Base-by-base conservation (phyloP, 2,113 vertebrate species). In the Nettapus auritus region DNA sequence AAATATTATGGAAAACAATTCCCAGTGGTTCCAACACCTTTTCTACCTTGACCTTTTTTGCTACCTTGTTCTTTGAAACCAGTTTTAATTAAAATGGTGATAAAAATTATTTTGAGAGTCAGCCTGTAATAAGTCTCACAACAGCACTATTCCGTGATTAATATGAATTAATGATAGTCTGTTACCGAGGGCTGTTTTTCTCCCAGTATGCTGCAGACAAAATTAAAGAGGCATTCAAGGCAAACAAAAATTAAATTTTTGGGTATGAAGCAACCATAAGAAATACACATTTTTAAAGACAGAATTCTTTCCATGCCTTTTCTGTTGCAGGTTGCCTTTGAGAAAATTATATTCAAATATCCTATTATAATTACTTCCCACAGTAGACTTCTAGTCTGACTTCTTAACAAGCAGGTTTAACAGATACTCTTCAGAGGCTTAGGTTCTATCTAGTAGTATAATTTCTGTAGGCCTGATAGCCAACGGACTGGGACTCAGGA, bases 11-110 rank as follows among this genome's bases (percentile, higher is more conserved):
- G 40, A 89, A 88, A 79, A 71, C 25, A 75, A 36, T 88, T 86
- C 34, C 31, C 52, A 56, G 55, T 42, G 22, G 10, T 52, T 82
- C 22, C 63, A 82, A 28, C 28, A 78, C 26, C 17, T 85, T 67
- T 89, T 91, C 52, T 86, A 26, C 26, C 29, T 53, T 89, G 91
- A 88, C 52, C 20, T 88, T 82, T 81, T 81, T 86, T 81, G 42
- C 46, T 71, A n/a, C 44, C 60, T 90, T 71, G 21, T 75, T 94
- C 16, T 0, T 36, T 83, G 48, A 90, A 96, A 83, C 20, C 17
- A 81, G 34, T 36, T 73, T 90, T 94, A 84, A 90, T 94, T 92
- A 96, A 95, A 88, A 68, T 44, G 0, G 29, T 77, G 29, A 78
- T 86, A 75, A 94, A 88, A 91, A 81, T 56, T 13, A 78, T 8